Evolutionary conservation across 2,113 vertebrate genomes (phyloP).

Genomic region (Catagonus wagneri): DNA sequence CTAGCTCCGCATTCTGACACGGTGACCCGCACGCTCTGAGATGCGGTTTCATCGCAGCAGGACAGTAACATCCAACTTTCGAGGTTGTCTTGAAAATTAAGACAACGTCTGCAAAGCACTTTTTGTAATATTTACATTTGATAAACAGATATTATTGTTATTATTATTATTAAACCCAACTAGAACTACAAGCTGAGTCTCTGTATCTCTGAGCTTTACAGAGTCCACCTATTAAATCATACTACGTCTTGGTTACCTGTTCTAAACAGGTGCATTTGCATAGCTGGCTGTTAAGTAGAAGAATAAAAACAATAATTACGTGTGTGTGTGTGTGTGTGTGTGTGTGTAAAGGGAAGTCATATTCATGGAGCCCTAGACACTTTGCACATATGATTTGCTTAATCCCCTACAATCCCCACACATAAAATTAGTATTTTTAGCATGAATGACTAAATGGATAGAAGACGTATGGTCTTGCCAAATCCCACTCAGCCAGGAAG

Average conservation of each 20-base stretch:
- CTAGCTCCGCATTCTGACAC: fast-evolving
- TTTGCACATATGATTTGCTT: fast-evolving
- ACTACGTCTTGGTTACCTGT: background rate
- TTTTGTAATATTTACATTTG: background rate
- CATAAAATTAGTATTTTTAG: fast-evolving
- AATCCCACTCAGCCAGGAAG: fast-evolving
- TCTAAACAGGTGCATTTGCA: background rate
- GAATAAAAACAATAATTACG: background rate
- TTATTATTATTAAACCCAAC: background rate
- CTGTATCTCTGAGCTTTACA: background rate
- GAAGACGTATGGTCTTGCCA: background rate
- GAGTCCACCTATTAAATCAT: background rate
- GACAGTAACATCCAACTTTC: background rate
- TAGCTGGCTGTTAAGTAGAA: background rate
- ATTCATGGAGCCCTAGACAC: fast-evolving
- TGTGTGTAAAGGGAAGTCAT: fast-evolving
- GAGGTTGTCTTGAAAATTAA: background rate
- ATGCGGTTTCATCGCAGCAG: background rate
- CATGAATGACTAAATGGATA: background rate
- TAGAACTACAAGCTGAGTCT: background rate
- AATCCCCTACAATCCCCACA: fast-evolving
- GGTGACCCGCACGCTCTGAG: too few species aligned
- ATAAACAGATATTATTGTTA: background rate
- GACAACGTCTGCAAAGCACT: background rate
- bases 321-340: fast-evolving